phyloP scores from a whole-genome alignment of 2,888 invertebrate species.

The Drosophila formosana region DNA sequence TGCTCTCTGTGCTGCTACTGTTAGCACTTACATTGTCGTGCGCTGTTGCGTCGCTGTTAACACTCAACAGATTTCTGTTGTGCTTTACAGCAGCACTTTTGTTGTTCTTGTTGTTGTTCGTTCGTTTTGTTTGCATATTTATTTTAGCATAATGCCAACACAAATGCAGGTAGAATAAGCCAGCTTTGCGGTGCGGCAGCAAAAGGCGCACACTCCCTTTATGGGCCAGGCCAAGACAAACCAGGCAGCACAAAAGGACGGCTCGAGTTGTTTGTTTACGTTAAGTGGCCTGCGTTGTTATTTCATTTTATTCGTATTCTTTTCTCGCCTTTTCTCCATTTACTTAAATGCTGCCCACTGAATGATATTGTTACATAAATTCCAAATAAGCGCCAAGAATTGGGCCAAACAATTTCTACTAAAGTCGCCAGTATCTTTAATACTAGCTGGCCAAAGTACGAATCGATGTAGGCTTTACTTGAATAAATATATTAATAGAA shows the following conservation, averaged over 20 bases:
- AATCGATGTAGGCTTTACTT: too few relatives aligned
- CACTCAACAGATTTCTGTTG: constrained; percentile 44
- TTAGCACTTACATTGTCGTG: constrained; percentile 37
- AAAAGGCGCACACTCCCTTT: constrained; percentile 36
- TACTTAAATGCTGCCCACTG: constrained; percentile 11
- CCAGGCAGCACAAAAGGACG: constrained; percentile 14
- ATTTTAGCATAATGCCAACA: constrained; percentile 41
- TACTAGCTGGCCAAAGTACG: not conserved
- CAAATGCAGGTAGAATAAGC: constrained; percentile 17
- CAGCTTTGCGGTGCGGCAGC: constrained; percentile 24
- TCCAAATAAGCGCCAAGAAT: constrained; percentile 3
- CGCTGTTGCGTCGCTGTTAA: constrained; percentile 61
- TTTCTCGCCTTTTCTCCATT: constrained; percentile 1
- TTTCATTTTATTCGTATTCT: constrained; percentile 24
- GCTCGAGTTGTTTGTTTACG: constrained; percentile 44
- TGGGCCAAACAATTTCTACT: not conserved
- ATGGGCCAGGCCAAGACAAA: not conserved
- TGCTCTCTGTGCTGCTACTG: constrained; percentile 36
- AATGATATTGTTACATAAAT: constrained; percentile 8
- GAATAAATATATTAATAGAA: too few relatives aligned
- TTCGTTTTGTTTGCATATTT: constrained; percentile 20
- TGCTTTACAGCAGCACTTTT: constrained; percentile 21
- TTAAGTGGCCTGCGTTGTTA: constrained; percentile 46
- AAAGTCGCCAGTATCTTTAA: not conserved
- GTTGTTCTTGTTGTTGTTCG: constrained; percentile 7